Base-by-base conservation (phyloP, 30 jellyfish, hydroid and myxozoan species). In the Chrysaora quinquecirrha region DNA sequence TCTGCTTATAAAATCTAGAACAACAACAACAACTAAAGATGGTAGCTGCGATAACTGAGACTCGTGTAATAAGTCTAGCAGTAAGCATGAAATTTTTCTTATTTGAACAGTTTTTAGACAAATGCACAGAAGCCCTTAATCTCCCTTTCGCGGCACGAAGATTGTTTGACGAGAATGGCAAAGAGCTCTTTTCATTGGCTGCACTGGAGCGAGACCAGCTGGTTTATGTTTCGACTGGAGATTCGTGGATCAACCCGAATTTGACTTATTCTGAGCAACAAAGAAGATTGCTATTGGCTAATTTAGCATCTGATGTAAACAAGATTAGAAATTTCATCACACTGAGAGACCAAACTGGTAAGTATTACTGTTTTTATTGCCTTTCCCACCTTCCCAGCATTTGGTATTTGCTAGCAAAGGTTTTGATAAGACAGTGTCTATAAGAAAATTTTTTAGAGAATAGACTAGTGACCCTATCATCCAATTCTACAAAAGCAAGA, bases 81-180 rank as follows among this genome's bases (percentile, higher is more conserved):
- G n/a, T n/a, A n/a, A n/a, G n/a, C n/a, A n/a, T n/a, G 16, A 43
- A 43, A 65, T 4, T 23, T 22, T 23, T 7, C 29, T 75, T 49
- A 21, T 25, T 30, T 19, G 48, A 6, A 32, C 16, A 91, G 98
- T 91, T 91, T 46, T 74, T 91, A 72, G 98, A 85, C 64, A 56
- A 73, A 65, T 91, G 98, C 80, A 91, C 98, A 0, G 96, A 80
- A 0, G 76, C 85, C 6, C 83, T 91, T 20, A 47, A 64, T 60
- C 88, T 91, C 0, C 96, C 98, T 0, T 85, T 80, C 48, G 98
- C 98, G 43, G 98, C 98, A 25, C 85, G 98, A 32, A 79, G 98
- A 49, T 60, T 91, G 83, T 91, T 91, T 67, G 80, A 49, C 38
- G 84, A 73, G n/a, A 63, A 73, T 12, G 98, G 98, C 50, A 85